Percentiles rank a stretch among this genome's conserved stretches.
These are phyloP conservation scores for Cerceris rybyensis DNA, from an alignment of 2,888 invertebrate species.

Conservation along the genomic window DNA sequence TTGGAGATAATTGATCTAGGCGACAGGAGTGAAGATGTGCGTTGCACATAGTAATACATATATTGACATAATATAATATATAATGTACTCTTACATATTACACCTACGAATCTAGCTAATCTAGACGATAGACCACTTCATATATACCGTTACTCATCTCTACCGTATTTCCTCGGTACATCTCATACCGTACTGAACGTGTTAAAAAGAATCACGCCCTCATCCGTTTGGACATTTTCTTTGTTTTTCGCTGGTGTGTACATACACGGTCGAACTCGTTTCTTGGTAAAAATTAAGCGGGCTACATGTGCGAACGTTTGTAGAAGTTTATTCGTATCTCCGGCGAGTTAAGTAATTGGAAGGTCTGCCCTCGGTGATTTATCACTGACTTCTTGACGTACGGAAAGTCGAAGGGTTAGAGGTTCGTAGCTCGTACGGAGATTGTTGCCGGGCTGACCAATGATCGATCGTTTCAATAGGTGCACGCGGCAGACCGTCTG, in stretches of 20 bases:
- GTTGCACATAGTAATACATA: no score
- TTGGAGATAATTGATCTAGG: no score
- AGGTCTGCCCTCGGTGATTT: conserved; percentile 70
- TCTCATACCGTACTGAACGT: no score
- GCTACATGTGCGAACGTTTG: conserved; percentile 24
- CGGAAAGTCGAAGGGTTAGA: conserved; percentile 62
- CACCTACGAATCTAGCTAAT: no score
- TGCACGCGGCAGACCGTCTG: conserved; percentile 57
- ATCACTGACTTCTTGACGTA: conserved; percentile 68
- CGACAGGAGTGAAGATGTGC: no score
- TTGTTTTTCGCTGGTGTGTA: not conserved
- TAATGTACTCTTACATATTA: no score
- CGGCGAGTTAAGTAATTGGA: conserved; percentile 72
- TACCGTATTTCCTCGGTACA: no score
- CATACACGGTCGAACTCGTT: not conserved
- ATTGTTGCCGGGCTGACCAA: conserved; percentile 69
- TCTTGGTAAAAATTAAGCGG: conserved; percentile 13
- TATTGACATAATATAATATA: no score
- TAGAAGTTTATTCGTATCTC: conserved; percentile 49
- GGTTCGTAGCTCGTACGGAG: conserved; percentile 44
- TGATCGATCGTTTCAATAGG: conserved; percentile 74
- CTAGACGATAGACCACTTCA: no score
- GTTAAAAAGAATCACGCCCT: not conserved
- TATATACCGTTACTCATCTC: no score
- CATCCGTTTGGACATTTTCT: not conserved